Conservation (phyloP, 2,113 vertebrate genomes). For the Apteryx owenii region DNA sequence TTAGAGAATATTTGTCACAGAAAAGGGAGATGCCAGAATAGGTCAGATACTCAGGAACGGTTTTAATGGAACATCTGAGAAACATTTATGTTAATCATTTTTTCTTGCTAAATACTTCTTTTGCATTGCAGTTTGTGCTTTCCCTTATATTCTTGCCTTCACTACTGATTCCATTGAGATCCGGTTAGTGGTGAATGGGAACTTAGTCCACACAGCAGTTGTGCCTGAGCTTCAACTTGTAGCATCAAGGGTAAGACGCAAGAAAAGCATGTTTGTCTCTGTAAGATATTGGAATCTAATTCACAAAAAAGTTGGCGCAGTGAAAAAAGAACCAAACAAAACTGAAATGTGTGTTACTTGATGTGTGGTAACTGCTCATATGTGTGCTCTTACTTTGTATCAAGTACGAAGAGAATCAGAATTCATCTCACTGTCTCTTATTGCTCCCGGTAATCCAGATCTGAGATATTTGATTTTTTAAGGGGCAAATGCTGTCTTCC, state of each 20-base stretch:
- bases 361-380: background rate
- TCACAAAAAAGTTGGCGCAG: background rate
- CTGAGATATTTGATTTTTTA: background rate
- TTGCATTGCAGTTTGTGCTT: constrained; percentile 90
- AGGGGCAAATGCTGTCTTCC: background rate
- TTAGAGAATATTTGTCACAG: background rate
- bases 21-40: background rate
- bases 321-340: background rate
- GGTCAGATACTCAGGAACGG: background rate
- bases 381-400: background rate
- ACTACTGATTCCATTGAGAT: constrained; percentile 98
- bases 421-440: background rate
- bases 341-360: background rate
- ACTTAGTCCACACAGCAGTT: constrained; percentile 96
- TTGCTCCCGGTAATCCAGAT: background rate
- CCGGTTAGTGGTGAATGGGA: constrained; percentile 96
- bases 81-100: background rate
- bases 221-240: constrained; percentile 93
- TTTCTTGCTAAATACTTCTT: background rate
- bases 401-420: background rate
- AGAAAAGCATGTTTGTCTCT: background rate
- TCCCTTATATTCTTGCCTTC: constrained; percentile 97
- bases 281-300: background rate
- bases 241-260: constrained; percentile 89
- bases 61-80: background rate